Percentiles rank a stretch among this genome's conserved stretches.
These are phyloP conservation scores for Biston betularia DNA, from an alignment of 2,888 invertebrate genomes.

Conservation along the genomic window DNA sequence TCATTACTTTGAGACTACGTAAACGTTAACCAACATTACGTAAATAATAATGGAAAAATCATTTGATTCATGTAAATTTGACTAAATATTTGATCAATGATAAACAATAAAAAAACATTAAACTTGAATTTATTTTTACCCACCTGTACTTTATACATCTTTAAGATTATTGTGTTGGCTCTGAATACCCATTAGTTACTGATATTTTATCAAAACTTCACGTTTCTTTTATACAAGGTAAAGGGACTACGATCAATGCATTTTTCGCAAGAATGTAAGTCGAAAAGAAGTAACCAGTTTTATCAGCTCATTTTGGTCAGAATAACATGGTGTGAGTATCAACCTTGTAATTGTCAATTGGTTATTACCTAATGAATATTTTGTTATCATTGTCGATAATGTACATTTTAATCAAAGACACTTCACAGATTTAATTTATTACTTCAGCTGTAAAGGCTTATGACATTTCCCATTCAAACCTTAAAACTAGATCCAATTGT, in stretches of 20 bases:
- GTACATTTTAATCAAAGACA: too few species aligned
- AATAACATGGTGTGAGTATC: slow-evolving; percentile 10
- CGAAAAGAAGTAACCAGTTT: slow-evolving; percentile 36
- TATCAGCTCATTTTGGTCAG: slow-evolving; percentile 12
- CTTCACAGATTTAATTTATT: too few species aligned
- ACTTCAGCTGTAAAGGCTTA: too few species aligned
- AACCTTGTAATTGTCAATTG: slow-evolving; percentile 13
- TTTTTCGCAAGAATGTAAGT: slow-evolving; percentile 35
- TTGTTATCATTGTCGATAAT: background rate
- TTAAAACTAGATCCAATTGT: too few species aligned
- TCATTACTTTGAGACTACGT: too few species aligned
- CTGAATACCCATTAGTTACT: slow-evolving; percentile 27
- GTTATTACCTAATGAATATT: background rate
- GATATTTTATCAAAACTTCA: slow-evolving; percentile 30
- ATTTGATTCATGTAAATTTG: too few species aligned
- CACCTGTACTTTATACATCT: slow-evolving; percentile 40
- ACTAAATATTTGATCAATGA: too few species aligned
- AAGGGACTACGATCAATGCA: slow-evolving; percentile 14
- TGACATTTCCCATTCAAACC: too few species aligned
- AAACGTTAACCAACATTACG: too few species aligned
- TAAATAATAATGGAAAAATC: too few species aligned
- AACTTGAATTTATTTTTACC: too few species aligned
- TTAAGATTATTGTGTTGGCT: slow-evolving; percentile 21
- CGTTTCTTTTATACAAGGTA: slow-evolving; percentile 37
- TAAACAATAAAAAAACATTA: background rate